Percentiles rank a stretch among this genome's conserved stretches.
These are phyloP conservation scores for Himalopsyche kuldschensis DNA, from an alignment of 2,888 invertebrate genomes.

Conservation along the genomic window DNA sequence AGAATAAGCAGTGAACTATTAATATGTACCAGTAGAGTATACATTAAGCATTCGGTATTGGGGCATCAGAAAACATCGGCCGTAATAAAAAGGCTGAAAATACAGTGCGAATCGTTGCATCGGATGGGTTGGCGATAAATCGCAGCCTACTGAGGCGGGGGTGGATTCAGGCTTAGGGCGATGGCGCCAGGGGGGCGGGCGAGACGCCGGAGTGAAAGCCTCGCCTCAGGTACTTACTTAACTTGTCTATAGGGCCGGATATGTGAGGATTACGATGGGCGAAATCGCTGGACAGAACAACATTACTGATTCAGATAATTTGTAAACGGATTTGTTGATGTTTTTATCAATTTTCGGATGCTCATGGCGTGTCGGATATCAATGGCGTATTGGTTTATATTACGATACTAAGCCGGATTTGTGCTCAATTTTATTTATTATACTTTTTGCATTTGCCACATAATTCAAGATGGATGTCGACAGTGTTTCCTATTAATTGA, in stretches of 20 bases:
- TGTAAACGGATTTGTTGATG: not conserved
- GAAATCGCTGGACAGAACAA: not conserved
- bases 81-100: not conserved
- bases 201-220: not conserved
- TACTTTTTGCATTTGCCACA: too few relatives aligned
- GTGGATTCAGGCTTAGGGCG: not conserved
- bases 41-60: not conserved
- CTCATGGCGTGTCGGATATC: too few relatives aligned
- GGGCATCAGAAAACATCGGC: not conserved
- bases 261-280: not conserved
- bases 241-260: not conserved
- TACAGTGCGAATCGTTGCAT: not conserved
- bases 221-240: not conserved
- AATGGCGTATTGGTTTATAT: too few relatives aligned
- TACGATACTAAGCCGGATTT: too few relatives aligned
- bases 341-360: not conserved
- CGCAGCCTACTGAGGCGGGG: not conserved
- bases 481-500: too few relatives aligned
- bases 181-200: not conserved
- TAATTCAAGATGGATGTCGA: too few relatives aligned
- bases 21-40: too few relatives aligned
- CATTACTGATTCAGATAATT: not conserved
- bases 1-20: too few relatives aligned
- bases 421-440: too few relatives aligned
- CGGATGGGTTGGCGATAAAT: not conserved